These are phyloP conservation scores for Andricus quercusramuli DNA, from an alignment of 2,888 invertebrate genomes.

Conservation along the genomic window DNA sequence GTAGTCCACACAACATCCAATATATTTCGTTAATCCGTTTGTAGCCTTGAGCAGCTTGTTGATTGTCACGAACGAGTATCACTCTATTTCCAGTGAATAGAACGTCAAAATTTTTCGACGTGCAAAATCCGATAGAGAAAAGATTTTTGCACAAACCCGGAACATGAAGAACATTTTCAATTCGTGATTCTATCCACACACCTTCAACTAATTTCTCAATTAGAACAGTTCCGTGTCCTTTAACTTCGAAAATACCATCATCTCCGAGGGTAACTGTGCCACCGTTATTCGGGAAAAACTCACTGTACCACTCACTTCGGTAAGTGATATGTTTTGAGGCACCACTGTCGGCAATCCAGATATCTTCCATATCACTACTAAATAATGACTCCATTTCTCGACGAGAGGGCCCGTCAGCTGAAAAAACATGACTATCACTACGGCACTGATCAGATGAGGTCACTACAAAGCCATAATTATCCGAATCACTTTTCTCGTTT, in stretches of 20 bases:
- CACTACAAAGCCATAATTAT: not conserved
- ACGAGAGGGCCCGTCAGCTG: not conserved
- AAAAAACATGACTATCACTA: not conserved
- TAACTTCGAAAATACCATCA: slow-evolving; percentile 29
- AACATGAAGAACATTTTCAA: slow-evolving; percentile 49
- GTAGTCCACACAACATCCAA: slow-evolving; percentile 27
- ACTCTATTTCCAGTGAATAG: slow-evolving; percentile 37
- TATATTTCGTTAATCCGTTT: slow-evolving; percentile 18
- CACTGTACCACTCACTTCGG: slow-evolving; percentile 46
- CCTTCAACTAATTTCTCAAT: slow-evolving; percentile 32
- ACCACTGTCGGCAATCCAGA: slow-evolving; percentile 49
- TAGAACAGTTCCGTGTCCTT: slow-evolving; percentile 36
- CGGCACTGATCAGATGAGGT: not conserved
- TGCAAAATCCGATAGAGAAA: slow-evolving; percentile 43
- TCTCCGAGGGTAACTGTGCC: slow-evolving; percentile 46
- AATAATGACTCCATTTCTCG: not conserved
- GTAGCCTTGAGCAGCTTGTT: slow-evolving; percentile 19
- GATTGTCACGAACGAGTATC: not conserved
- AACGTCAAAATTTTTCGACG: slow-evolving; percentile 28
- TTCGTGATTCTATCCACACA: slow-evolving; percentile 31
- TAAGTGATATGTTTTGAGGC: slow-evolving; percentile 50
- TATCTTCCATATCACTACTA: not conserved
- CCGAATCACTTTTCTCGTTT: not conserved
- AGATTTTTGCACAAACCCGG: slow-evolving; percentile 46
- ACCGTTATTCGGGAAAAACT: not conserved